Base-by-base conservation (phyloP, 2,888 invertebrate genomes). In the Pterobdella sp. region DNA sequence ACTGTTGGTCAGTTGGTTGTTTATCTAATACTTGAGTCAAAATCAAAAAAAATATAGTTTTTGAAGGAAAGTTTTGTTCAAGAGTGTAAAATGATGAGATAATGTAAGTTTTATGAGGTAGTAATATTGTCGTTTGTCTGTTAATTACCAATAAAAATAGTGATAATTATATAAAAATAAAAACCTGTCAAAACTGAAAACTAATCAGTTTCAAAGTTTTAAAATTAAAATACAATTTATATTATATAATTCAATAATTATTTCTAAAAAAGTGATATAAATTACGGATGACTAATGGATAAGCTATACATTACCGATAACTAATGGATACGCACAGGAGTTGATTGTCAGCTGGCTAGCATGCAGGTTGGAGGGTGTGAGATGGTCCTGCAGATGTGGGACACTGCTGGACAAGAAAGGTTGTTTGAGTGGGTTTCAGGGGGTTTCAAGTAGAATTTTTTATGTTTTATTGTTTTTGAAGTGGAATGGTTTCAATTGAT, bases 1-100 rank as follows among this genome's bases (percentile, higher is more conserved):
- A 96, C 96, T 14, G 95, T 96, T 77, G 96, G 95, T 82, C 76
- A 49, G 26, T 32, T 2, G 14, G 22, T 36, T 32, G 18, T 63
- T 34, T 18, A 72, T 36, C 18, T 64, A 7, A 32, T 63, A 29
- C 29, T 63, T 71, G n/a, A n/a, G n/a, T n/a, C n/a, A n/a, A n/a
- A n/a, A n/a, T n/a, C n/a, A n/a, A n/a, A n/a, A n/a, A n/a, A n/a
- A n/a, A n/a, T n/a, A n/a, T n/a, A n/a, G n/a, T n/a, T n/a, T n/a
- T n/a, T n/a, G n/a, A n/a, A n/a, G n/a, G n/a, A n/a, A n/a, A n/a
- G n/a, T n/a, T n/a, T n/a, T n/a, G n/a, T n/a, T n/a, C n/a, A n/a
- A n/a, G n/a, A n/a, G n/a, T n/a, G n/a, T n/a, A n/a, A n/a, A n/a
- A n/a, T n/a, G n/a, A n/a, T n/a, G n/a, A n/a, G n/a, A n/a, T n/a